Evolutionary conservation across 1,140 invertebrate species (phyloP), one percentile per base, ranked within the genome.

Genomic region (Drosophila kurseongensis): DNA sequence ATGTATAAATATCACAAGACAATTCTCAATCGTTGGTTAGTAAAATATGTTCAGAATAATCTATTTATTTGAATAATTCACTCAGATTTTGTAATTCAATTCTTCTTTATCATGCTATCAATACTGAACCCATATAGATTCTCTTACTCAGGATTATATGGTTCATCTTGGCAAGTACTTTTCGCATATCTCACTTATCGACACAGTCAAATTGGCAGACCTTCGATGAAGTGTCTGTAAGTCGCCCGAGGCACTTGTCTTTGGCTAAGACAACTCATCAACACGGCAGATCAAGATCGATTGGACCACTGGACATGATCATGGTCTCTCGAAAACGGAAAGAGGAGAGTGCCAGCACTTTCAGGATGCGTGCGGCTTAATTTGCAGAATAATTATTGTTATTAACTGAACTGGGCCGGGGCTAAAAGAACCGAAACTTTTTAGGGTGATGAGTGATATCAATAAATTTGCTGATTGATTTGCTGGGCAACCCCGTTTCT

Each of bases 351-450:
- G 10, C n/a, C 14, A 18, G 23, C 18, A 75, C 42, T 55, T 16
- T 35, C 42, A 56, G 63, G 63, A 57, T 67, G 78, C 69, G 62
- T 72, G 67, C 67, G 57, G 66, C 75, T 86, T 82, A 77, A 86
- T 88, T 88, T 76, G 45, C 42, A 51, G 44, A 80, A 65, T 88
- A 86, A 88, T 81, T 82, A 88, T 88, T 80, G 73, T 81, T 86
- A 88, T 88, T 88, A 88, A 68, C 32, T 40, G 32, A 50, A 23
- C 7, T n/a, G 27, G 45, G 27, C 14, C 8, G 35, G 23, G 23
- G 23, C 23, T 23, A 23, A 23, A 23, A 8, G 27, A 8, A 23
- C 23, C 32, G 18, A 41, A 50, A 59, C 56, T 47, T 47, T 47
- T 41, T 14, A 18, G 52, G 40, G 59, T 54, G 56, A 58, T 71